Evolutionary conservation across 1,140 invertebrate genomes (phyloP).

Genomic region (Nomia melanderi): DNA sequence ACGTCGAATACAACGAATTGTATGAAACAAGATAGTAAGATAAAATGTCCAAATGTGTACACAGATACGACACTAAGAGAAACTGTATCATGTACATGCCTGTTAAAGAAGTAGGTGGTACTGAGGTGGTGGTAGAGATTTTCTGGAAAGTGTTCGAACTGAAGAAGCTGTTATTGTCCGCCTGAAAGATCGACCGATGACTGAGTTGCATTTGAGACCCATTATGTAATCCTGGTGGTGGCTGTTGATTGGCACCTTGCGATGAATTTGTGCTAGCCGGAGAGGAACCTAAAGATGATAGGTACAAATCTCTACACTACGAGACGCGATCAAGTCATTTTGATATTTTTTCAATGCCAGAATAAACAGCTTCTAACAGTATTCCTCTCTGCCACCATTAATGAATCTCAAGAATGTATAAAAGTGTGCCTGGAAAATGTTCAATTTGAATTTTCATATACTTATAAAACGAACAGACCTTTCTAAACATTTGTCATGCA

Average conservation of each 20-base stretch:
- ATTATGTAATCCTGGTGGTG: constrained; percentile 75
- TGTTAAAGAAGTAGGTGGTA: constrained; percentile 72
- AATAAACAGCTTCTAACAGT: constrained; percentile 70
- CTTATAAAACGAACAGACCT: background rate
- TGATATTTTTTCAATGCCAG: constrained; percentile 63
- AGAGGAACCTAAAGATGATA: constrained; percentile 73
- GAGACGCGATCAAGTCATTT: constrained; percentile 53
- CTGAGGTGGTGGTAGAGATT: constrained; percentile 74
- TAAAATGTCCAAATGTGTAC: background rate
- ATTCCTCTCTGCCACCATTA: constrained; percentile 42
- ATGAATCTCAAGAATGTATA: constrained; percentile 36
- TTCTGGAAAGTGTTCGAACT: constrained; percentile 82
- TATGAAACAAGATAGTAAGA: background rate
- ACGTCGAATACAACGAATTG: background rate
- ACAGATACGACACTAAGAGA: background rate
- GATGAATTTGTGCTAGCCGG: constrained; percentile 75
- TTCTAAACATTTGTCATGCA: background rate
- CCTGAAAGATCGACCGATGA: constrained; percentile 80
- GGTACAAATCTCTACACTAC: constrained; percentile 70
- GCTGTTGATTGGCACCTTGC: constrained; percentile 69
- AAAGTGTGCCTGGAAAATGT: constrained; percentile 35
- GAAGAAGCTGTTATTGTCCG: constrained; percentile 83
- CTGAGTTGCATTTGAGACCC: constrained; percentile 76
- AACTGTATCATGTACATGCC: constrained; percentile 67
- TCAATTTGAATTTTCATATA: background rate